Evolutionary conservation across 2,888 invertebrate genomes (phyloP).

Genomic region (Acleris cristana): DNA sequence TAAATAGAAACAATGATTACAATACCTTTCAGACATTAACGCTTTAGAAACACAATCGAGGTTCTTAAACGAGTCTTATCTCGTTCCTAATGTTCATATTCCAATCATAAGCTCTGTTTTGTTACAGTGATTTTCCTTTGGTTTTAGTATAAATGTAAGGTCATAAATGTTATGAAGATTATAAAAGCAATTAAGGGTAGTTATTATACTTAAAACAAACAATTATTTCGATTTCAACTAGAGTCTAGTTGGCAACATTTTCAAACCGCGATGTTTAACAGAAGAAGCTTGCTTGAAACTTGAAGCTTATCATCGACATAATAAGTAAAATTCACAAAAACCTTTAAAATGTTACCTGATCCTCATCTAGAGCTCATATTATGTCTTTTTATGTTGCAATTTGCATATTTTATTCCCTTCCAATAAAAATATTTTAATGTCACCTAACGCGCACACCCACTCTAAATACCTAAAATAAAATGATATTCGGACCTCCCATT

Average conservation of each 20-base stretch:
- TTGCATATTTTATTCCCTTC: not conserved
- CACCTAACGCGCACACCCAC: not conserved
- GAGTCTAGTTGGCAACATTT: no score
- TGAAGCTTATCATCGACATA: no score
- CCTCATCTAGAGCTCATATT: not conserved
- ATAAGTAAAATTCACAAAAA: no score
- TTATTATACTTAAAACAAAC: no score
- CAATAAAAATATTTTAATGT: not conserved
- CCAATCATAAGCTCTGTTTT: conserved; percentile 16
- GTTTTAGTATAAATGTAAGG: no score
- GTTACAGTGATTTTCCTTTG: not conserved
- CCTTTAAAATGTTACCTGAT: not conserved
- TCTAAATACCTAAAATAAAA: not conserved
- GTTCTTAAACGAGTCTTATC: conserved; percentile 20
- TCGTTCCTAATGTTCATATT: conserved; percentile 20
- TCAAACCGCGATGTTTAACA: no score
- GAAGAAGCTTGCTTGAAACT: no score
- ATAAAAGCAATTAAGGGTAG: no score
- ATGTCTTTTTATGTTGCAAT: not conserved
- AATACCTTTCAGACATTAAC: conserved; percentile 6
- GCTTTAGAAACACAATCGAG: conserved; percentile 14
- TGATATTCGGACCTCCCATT: conserved; percentile 15
- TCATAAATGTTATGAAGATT: no score
- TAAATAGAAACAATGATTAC: conserved; percentile 15
- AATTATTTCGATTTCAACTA: no score